Base-by-base conservation (phyloP, 2,113 vertebrate species). In the Puffinus mauretanicus region DNA sequence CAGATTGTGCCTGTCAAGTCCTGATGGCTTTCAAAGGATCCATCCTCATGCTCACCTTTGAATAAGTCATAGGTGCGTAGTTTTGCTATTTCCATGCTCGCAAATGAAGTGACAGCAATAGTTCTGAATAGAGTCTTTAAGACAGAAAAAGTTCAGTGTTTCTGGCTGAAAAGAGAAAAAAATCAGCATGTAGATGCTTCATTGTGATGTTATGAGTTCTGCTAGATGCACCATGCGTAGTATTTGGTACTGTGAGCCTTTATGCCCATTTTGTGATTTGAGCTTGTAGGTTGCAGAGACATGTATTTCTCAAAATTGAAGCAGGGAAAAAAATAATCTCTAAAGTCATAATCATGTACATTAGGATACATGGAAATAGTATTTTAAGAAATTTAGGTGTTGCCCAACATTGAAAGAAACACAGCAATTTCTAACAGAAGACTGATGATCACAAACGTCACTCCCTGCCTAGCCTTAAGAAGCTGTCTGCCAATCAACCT, bases 221-320 rank as follows among this genome's bases (percentile, higher is more conserved):
- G 6, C 34, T 32, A 47, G 36, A 22, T 18, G 29, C 34, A 61
- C 10, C 40, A 44, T 0, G 0, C 0, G 2, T 6, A 22, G 24
- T 20, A 52, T 36, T 69, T 62, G 30, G n/a, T n/a, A 62, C 38
- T 32, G 2, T 8, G 18, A 26, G 12, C 24, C 30, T 78, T 88
- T 27, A 38, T 16, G 61, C 7, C 30, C 47, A 17, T 66, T 75
- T 66, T 82, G 46, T 46, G 61, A 71, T 69, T 51, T 73, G 46
- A 57, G 42, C 58, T 83, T 47, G n/a, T 16, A 76, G 18, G 32
- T 32, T 65, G 36, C 62, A 86, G 17, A 62, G 30, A 30, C 7
- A 22, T 26, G 13, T 30, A 52, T 81, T 73, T 66, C 34, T 84
- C 58, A 61, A 42, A 90, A 78, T 4, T 32, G 42, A 90, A 83